Base-by-base conservation (phyloP, 1,140 invertebrate species). In the Aphelinus atriplicis region DNA sequence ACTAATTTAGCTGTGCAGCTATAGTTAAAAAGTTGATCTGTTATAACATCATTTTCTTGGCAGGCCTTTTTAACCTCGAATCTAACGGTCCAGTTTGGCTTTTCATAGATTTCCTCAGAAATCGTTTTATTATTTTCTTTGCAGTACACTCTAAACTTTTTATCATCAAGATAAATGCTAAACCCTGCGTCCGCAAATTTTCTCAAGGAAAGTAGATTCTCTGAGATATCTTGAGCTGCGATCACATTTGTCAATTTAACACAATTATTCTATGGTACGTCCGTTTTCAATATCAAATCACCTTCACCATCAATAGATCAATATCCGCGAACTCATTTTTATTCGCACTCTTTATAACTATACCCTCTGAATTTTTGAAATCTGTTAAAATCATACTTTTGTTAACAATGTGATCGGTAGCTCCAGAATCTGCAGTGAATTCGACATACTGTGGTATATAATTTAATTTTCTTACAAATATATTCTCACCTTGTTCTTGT, bases 1-100 rank as follows among this genome's bases (percentile, higher is more conserved):
- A 45, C 63, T 65, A 65, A n/a, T 43, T 26, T 43, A 6, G 47
- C 63, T 50, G 9, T 50, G 7, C 63, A 65, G 9, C 4, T 26
- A 51, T 53, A 66, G 7, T 47, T 66, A 5, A 26, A 48, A 7
- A 4, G 26, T 10, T 66, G n/a, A n/a, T n/a, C n/a, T 43, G 7
- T 10, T 26, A 2, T 0, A 26, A 10, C 6, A 47, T 68, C 9
- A 10, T 45, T 57, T 74, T 70, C 45, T 51, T 26, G 45, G 3
- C 3, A 65, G n/a, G n/a, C n/a, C n/a, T n/a, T 68, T 72, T 63
- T 26, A 50, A 75, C 60, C 66, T 68, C 47, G 51, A 75, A 78
- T 56, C 63, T 77, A 46, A 78, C 71, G 42, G 76, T 10, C 78
- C 78, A 76, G 51, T 79, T 79, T 9, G 76, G 73, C 67, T 77